These are phyloP conservation scores for Callopanchax toddi DNA, from an alignment of 2,113 vertebrate species.

Conservation along the genomic window DNA sequence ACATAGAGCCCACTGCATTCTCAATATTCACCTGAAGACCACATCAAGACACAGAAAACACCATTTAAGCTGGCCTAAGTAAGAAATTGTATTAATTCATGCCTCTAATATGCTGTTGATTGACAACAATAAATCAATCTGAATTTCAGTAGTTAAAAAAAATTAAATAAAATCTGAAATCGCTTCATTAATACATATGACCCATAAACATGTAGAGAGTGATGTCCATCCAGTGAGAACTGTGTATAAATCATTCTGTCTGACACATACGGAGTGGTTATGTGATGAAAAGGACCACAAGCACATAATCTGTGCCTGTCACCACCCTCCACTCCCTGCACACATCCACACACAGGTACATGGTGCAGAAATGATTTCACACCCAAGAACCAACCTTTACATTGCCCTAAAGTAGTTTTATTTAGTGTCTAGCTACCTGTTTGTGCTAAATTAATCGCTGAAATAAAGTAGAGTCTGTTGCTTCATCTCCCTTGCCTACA, in stretches of 20 bases:
- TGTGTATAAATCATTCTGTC: constrained; percentile 39
- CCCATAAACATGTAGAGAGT: not conserved
- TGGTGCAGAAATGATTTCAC: not conserved
- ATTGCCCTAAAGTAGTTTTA: not conserved
- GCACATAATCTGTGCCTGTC: constrained; percentile 57
- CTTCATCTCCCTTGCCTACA: constrained; percentile 9
- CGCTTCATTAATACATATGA: not conserved
- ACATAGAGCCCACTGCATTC: no score
- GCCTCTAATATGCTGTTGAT: no score
- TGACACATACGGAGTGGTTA: constrained; percentile 29
- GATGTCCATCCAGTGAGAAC: constrained; percentile 6
- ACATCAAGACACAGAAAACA: no score
- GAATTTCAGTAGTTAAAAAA: no score
- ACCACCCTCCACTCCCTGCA: constrained; percentile 45
- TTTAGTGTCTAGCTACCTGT: constrained; percentile 1
- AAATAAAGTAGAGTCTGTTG: constrained; percentile 14
- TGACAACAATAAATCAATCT: no score
- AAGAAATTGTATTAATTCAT: no score
- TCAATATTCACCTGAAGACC: no score
- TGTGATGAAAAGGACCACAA: constrained; percentile 62
- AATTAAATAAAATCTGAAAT: not conserved
- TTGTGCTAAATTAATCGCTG: not conserved
- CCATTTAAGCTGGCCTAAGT: no score
- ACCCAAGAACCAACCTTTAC: not conserved
- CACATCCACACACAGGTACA: constrained; percentile 10